Percentiles rank a stretch among this genome's conserved stretches.
Conservation (phyloP, 2,113 vertebrate genomes). For the Falco punctatus region DNA sequence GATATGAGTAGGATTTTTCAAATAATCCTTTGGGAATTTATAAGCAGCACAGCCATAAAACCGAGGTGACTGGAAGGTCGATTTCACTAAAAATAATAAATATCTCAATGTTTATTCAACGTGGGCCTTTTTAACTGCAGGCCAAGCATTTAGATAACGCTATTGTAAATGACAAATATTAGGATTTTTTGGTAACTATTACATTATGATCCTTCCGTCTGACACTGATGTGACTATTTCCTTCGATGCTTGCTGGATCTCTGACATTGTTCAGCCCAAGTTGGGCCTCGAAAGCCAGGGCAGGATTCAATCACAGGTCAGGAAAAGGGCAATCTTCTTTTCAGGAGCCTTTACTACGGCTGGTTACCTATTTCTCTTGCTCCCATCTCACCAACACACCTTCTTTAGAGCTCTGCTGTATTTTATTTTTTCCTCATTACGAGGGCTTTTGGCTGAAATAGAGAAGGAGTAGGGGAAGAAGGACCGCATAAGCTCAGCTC, state of each 20-base stretch:
- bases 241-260: constrained; percentile 41
- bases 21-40: constrained; percentile 83
- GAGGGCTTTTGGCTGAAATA: background rate
- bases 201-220: constrained; percentile 78
- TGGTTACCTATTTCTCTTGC: background rate
- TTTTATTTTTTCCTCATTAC: background rate
- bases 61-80: constrained; percentile 82
- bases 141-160: constrained; percentile 78
- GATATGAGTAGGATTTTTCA: constrained; percentile 79
- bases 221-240: constrained; percentile 64
- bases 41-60: constrained; percentile 80
- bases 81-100: constrained; percentile 83
- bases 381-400: background rate
- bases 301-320: constrained; percentile 50
- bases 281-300: constrained; percentile 2
- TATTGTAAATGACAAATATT: constrained; percentile 80
- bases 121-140: constrained; percentile 76
- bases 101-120: constrained; percentile 81
- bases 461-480: background rate
- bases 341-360: background rate
- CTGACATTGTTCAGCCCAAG: constrained; percentile 50
- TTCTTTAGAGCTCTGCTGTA: background rate
- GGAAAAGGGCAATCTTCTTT: constrained; percentile 29
- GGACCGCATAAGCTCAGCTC: background rate
- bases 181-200: constrained; percentile 71